Evolutionary conservation across 2,888 invertebrate genomes (phyloP).

Genomic region (Oxycera nigricornis): DNA sequence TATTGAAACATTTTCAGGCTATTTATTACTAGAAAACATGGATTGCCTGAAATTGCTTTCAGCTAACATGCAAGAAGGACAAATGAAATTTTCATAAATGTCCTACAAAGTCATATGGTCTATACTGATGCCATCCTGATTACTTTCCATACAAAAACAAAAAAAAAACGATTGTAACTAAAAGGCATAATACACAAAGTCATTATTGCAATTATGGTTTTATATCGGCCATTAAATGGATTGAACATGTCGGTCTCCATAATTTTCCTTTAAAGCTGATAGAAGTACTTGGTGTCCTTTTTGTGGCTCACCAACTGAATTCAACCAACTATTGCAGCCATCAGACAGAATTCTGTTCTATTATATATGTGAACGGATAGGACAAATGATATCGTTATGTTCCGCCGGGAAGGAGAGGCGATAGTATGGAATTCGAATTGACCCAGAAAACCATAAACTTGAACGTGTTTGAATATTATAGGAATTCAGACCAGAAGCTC

Average conservation of each 20-base stretch:
- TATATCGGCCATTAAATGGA: conserved; percentile 1
- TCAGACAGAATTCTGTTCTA: background rate
- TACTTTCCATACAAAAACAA: no score
- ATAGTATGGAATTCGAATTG: background rate
- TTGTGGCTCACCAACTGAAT: background rate
- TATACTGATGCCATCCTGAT: no score
- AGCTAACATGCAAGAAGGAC: no score
- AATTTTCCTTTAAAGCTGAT: no score
- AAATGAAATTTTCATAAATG: no score
- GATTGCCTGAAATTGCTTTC: no score
- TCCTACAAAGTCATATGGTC: no score
- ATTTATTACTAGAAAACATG: no score
- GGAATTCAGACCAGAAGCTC: background rate
- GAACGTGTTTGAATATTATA: background rate
- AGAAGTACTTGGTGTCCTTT: background rate
- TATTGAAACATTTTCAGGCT: no score
- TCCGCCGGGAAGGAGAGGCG: background rate
- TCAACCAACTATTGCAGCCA: conserved; percentile 12
- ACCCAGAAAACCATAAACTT: conserved; percentile 35
- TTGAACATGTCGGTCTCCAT: conserved; percentile 1
- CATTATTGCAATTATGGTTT: conserved; percentile 24
- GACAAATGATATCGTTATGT: conserved; percentile 9
- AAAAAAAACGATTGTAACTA: no score
- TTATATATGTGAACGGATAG: conserved; percentile 12
- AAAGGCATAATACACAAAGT: no score